Percentiles rank a stretch among this genome's conserved stretches.
Conservation (phyloP, 2,113 vertebrate genomes). For the Pavo muticus region DNA sequence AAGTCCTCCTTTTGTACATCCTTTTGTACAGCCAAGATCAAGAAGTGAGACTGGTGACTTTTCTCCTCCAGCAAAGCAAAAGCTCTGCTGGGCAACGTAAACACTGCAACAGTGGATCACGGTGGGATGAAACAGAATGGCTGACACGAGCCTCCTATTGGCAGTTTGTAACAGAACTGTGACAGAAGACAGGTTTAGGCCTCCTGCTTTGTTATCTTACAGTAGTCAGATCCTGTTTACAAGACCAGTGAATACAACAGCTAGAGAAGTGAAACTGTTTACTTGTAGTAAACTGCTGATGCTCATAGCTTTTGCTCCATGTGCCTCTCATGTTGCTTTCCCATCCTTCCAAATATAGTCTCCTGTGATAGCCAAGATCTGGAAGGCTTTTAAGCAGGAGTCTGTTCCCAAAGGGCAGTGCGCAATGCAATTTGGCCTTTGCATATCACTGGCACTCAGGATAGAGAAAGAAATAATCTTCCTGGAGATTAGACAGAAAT, state of each 20-base stretch:
- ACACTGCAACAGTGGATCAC: neutral
- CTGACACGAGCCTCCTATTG: neutral
- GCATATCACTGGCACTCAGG: slow-evolving; percentile 4
- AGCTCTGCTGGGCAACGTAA: neutral
- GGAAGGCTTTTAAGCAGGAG: slow-evolving; percentile 47
- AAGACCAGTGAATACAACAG: slow-evolving; percentile 35
- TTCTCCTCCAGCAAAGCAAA: neutral
- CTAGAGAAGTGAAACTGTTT: slow-evolving; percentile 59
- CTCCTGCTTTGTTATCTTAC: slow-evolving; percentile 11
- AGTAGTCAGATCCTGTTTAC: slow-evolving; percentile 34
- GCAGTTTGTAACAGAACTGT: neutral
- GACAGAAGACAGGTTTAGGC: slow-evolving; percentile 3
- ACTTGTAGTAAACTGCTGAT: slow-evolving; percentile 65
- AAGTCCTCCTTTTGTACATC: neutral
- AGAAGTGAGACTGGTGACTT: neutral
- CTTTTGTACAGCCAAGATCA: neutral
- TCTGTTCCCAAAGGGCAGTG: slow-evolving; percentile 52
- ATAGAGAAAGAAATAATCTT: slow-evolving; percentile 11
- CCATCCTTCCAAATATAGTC: slow-evolving; percentile 67
- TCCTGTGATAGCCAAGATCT: slow-evolving; percentile 16
- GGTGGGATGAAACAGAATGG: neutral
- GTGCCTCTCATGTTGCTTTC: slow-evolving; percentile 54
- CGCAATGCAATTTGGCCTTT: neutral
- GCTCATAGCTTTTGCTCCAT: slow-evolving; percentile 61
- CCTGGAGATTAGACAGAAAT: slow-evolving; percentile 28